Conservation (phyloP, 1,140 invertebrate species). For the Galleria mellonella region DNA sequence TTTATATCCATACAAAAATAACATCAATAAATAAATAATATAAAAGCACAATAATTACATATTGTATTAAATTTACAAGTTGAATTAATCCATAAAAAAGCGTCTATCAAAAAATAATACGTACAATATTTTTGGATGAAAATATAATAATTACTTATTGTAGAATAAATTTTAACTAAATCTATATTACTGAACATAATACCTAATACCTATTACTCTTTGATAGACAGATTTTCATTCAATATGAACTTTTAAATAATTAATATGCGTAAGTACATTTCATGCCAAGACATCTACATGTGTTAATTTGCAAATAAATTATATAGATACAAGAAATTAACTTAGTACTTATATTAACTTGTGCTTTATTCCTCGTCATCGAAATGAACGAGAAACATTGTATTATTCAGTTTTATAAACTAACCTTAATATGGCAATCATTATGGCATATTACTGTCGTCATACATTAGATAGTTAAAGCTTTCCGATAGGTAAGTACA, state of each 20-base stretch:
- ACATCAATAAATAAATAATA: conserved; percentile 63
- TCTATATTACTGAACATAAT: too few species aligned
- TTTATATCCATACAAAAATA: conserved; percentile 47
- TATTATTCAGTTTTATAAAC: conserved; percentile 2
- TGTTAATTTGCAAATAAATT: conserved; percentile 1
- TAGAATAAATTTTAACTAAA: too few species aligned
- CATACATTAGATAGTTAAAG: conserved; percentile 49
- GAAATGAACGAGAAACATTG: neutral
- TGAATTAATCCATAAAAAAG: conserved; percentile 11
- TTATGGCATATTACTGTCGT: conserved; percentile 43
- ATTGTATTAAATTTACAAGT: conserved; percentile 27
- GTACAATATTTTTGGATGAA: neutral
- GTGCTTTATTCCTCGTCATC: conserved; percentile 8
- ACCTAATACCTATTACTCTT: conserved; percentile 16
- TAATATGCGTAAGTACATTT: conserved; percentile 11
- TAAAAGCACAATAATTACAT: conserved; percentile 48
- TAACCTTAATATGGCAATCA: conserved; percentile 33
- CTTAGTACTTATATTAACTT: conserved; percentile 7
- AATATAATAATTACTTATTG: neutral
- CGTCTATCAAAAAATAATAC: conserved; percentile 10
- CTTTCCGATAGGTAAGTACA: conserved; percentile 26
- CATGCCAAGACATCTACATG: conserved; percentile 6
- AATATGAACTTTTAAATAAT: conserved; percentile 8
- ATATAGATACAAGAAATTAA: conserved; percentile 1
- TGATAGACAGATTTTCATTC: conserved; percentile 8